A percentile compares a stretch with the other conserved stretches of the same genome.
These are phyloP conservation scores for Hydropsyche tenuis DNA, from an alignment of 1,140 invertebrate species.

Conservation along the genomic window DNA sequence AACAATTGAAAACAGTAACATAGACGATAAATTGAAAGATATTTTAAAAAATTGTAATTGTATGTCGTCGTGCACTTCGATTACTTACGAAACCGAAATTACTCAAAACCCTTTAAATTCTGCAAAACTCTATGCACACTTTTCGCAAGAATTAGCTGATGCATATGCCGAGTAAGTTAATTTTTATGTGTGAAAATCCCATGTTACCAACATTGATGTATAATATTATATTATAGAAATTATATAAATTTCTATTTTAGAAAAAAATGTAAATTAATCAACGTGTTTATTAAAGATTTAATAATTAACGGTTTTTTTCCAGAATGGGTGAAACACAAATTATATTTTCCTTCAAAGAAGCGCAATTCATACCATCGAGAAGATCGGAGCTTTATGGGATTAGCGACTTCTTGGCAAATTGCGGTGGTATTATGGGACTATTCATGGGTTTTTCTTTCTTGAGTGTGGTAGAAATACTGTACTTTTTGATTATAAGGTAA, in stretches of 20 bases:
- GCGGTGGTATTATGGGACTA: slow-evolving; percentile 69
- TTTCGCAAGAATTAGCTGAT: too few relatives aligned
- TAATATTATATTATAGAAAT: too few relatives aligned
- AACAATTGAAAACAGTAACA: background rate
- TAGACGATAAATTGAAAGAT: slow-evolving; percentile 28
- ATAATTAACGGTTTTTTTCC: background rate
- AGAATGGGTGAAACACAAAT: background rate
- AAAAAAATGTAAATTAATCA: too few relatives aligned
- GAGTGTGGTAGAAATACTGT: slow-evolving; percentile 69
- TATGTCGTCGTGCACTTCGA: slow-evolving; percentile 70
- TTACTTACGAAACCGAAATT: slow-evolving; percentile 70
- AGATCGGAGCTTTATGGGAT: slow-evolving; percentile 69
- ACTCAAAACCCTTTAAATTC: slow-evolving; percentile 68
- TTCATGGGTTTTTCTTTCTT: slow-evolving; percentile 54
- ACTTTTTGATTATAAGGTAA: slow-evolving; percentile 64
- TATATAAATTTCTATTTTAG: too few relatives aligned
- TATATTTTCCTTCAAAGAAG: slow-evolving; percentile 65
- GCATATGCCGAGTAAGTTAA: too few relatives aligned
- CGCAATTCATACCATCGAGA: slow-evolving; percentile 68
- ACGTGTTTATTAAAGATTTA: too few relatives aligned
- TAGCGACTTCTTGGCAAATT: slow-evolving; percentile 71
- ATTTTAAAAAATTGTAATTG: slow-evolving; percentile 66
- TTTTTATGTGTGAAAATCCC: too few relatives aligned
- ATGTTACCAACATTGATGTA: too few relatives aligned
- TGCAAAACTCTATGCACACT: background rate